Conservation (phyloP, 2,113 vertebrate genomes). For the Sus scrofa region DNA sequence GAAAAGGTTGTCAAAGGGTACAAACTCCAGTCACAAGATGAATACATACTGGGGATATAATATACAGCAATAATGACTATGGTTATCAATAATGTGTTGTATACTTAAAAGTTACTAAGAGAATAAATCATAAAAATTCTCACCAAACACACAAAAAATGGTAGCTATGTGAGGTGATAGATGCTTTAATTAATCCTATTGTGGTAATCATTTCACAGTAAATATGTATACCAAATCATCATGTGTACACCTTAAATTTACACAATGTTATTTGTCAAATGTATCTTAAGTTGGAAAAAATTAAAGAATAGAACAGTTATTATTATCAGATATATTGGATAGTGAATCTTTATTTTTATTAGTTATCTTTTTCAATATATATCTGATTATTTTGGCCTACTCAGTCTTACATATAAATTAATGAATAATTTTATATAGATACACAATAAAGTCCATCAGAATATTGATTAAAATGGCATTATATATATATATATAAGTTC, state of each 20-base stretch:
- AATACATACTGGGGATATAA: neutral
- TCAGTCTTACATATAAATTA: neutral
- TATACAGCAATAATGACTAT: neutral
- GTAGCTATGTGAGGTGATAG: neutral
- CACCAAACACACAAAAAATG: neutral
- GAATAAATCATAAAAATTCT: neutral
- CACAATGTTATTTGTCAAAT: neutral
- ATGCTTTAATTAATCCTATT: neutral
- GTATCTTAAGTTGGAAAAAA: neutral
- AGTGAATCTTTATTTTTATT: conserved; percentile 3
- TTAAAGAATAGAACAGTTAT: neutral
- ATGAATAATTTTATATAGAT: neutral
- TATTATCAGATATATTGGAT: neutral
- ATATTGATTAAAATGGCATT: neutral
- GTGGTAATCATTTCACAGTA: neutral
- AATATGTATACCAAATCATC: neutral
- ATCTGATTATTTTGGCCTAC: neutral
- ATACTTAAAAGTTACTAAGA: conserved; percentile 5
- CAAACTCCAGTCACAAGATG: neutral
- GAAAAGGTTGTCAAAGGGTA: neutral
- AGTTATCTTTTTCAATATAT: neutral
- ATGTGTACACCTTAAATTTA: neutral
- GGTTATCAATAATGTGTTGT: neutral
- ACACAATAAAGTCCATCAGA: neutral
- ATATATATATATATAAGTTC: neutral